These are phyloP conservation scores for Xestia rhomboidea DNA, from an alignment of 2,888 invertebrate species.

Conservation along the genomic window DNA sequence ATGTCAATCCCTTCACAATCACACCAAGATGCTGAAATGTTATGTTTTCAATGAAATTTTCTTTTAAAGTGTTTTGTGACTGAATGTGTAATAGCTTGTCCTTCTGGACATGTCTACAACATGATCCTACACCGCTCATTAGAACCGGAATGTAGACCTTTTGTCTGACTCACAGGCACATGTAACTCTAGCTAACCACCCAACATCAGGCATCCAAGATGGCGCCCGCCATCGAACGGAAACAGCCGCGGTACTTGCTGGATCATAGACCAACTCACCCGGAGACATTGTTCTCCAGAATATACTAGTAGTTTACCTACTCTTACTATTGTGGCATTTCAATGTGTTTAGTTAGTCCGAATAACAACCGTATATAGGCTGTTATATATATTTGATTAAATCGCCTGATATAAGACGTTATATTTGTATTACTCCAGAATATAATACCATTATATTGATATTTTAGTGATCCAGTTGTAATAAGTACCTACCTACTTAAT, in stretches of 20 bases:
- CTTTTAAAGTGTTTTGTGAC: background rate
- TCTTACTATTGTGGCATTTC: conserved; percentile 22
- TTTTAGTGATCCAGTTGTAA: conserved; percentile 6
- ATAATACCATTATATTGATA: background rate
- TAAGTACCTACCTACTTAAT: background rate
- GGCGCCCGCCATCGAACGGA: background rate
- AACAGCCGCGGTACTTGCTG: conserved; percentile 3
- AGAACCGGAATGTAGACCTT: conserved; percentile 47
- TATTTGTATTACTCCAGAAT: background rate
- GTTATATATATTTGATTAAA: conserved; percentile 20
- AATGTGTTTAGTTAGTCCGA: background rate
- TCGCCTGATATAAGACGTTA: background rate
- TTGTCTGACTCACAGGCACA: conserved; percentile 41
- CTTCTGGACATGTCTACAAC: conserved; percentile 3
- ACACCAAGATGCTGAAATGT: background rate
- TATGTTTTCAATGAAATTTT: background rate
- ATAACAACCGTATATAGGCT: conserved; percentile 2
- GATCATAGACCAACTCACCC: background rate
- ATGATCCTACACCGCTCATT: conserved; percentile 31
- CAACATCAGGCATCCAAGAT: conserved; percentile 10
- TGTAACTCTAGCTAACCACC: conserved; percentile 29
- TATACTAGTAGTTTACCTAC: conserved; percentile 5
- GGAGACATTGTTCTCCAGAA: conserved; percentile 34
- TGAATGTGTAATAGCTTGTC: background rate
- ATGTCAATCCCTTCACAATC: background rate